phyloP scores from a whole-genome alignment of 2,888 invertebrate species.

The Osmoderma eremita region DNA sequence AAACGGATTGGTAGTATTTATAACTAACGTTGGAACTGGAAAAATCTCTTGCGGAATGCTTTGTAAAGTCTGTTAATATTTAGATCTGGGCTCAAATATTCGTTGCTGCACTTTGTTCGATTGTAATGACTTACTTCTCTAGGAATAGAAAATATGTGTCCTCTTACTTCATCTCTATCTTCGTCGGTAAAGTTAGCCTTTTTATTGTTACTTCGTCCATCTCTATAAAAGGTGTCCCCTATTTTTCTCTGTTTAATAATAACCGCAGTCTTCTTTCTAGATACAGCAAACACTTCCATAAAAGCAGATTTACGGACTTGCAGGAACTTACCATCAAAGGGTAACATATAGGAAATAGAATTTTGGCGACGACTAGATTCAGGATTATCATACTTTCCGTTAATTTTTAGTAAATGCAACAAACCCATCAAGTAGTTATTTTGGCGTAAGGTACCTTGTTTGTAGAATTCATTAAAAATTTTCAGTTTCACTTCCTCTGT shows the following conservation, averaged over 20 bases:
- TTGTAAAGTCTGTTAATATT: too few relatives aligned
- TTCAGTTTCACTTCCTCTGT: too few relatives aligned
- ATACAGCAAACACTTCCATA: too few relatives aligned
- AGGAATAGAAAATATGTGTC: neutral
- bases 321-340: too few relatives aligned
- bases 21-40: too few relatives aligned
- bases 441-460: conserved; percentile 4
- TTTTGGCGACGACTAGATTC: neutral
- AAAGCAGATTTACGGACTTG: too few relatives aligned
- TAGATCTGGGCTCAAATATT: too few relatives aligned
- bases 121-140: too few relatives aligned
- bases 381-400: neutral
- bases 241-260: neutral
- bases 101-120: too few relatives aligned
- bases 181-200: neutral
- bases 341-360: too few relatives aligned
- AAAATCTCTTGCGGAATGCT: too few relatives aligned
- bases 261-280: neutral
- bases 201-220: neutral
- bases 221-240: neutral
- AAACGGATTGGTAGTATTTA: too few relatives aligned
- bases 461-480: conserved; percentile 2
- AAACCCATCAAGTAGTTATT: neutral
- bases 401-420: conserved; percentile 1
- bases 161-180: neutral